Evolutionary conservation across 1,140 invertebrate species (phyloP), one percentile per base, ranked within the genome.

Genomic region (Phenacoccus solenopsis): DNA sequence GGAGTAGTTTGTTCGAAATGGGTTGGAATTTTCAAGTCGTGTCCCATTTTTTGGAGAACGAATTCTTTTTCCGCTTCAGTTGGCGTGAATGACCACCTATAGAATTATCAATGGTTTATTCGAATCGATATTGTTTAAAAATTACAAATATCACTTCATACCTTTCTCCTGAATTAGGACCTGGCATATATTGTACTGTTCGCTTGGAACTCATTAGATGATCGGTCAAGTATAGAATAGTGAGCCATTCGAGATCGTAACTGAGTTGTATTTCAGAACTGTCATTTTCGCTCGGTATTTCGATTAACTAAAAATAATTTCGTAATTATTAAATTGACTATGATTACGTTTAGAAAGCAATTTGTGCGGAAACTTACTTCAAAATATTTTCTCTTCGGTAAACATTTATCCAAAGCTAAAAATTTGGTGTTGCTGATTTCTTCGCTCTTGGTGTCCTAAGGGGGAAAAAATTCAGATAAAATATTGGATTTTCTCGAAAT

Each of bases 211-310:
- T 89, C 27, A 94, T 77, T 25, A 98, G 82, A 80, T 96, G 90
- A 84, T 98, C 93, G 0, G 95, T 98, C 61, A 86, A 83, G 76
- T 86, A 86, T 27, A 98, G 81, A 75, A 98, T 86, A 24, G 88
- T 85, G 24, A 98, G 79, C 96, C 96, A 98, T 81, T 98, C 94
- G n/a, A 88, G 79, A 81, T 98, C 96, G 78, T 96, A 90, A 68
- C 85, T 82, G 12, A 98, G 77, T 71, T 84, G 79, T 57, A 89
- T 78, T 68, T 82, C 78, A 69, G 80, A 77, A 73, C 82, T 80
- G 73, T 78, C 76, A 72, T 87, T 80, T 70, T 84, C 80, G 3
- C 59, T 24, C 9, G 84, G 79, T 28, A 80, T 76, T 32, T 81
- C 78, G 32, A 86, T 38, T 38, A 80, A 72, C 82, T 95, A 92